A percentile compares a stretch with the other conserved stretches of the same genome.
Evolutionary conservation across 2,888 invertebrate genomes (phyloP).

Genomic region (Caenorhabditis virilis): DNA sequence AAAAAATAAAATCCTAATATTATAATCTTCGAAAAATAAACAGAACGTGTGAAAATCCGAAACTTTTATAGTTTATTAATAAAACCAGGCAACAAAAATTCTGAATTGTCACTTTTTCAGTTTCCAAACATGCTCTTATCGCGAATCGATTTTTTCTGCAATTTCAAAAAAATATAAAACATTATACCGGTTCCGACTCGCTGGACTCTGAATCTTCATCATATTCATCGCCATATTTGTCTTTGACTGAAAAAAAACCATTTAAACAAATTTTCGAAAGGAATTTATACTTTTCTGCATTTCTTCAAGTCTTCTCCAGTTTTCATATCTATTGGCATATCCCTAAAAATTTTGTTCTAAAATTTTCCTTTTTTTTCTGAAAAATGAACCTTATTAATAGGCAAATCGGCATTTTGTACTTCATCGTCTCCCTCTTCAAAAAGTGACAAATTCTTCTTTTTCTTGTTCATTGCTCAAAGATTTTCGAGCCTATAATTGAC

Average conservation of each 20-base stretch:
- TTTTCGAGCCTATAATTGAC: too few species aligned
- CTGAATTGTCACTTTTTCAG: too few species aligned
- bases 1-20: too few species aligned
- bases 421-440: slow-evolving; percentile 42
- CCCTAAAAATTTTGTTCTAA: slow-evolving; percentile 71
- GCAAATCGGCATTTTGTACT: slow-evolving; percentile 17
- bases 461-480: slow-evolving; percentile 7
- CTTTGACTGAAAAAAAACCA: slow-evolving; percentile 49
- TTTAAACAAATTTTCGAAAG: background rate
- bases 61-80: too few species aligned
- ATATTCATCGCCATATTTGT: slow-evolving; percentile 67
- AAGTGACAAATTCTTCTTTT: slow-evolving; percentile 28
- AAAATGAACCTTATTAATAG: slow-evolving; percentile 33
- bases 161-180: background rate
- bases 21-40: too few species aligned
- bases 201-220: slow-evolving; percentile 71
- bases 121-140: too few species aligned
- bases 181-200: slow-evolving; percentile 69
- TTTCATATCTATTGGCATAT: slow-evolving; percentile 84
- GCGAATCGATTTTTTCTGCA: too few species aligned
- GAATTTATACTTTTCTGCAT: slow-evolving; percentile 73
- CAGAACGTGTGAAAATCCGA: too few species aligned
- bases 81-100: too few species aligned
- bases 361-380: background rate
- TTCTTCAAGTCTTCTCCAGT: slow-evolving; percentile 85